Evolutionary conservation across 2,797 vertebrate genomes (phyloP).

Genomic region (Cryptoblepharus egeriae): DNA sequence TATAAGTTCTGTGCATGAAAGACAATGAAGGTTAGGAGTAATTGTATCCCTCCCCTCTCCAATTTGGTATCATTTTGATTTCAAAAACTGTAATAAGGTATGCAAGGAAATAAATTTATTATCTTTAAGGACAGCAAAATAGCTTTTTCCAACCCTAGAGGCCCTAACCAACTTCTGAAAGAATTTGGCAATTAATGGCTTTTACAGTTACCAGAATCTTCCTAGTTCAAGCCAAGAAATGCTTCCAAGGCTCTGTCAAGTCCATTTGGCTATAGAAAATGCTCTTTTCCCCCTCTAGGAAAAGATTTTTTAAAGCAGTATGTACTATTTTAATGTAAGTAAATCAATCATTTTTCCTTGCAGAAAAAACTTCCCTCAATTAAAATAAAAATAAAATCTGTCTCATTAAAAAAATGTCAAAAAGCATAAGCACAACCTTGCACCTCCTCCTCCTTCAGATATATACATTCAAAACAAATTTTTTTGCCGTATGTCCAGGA

Average conservation of each 20-base stretch:
- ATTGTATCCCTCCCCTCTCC: too few relatives aligned
- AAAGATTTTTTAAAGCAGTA: constrained; percentile 14
- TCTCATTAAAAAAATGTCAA: neutral
- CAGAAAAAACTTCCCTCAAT: neutral
- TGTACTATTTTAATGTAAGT: neutral
- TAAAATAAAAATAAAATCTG: constrained; percentile 5
- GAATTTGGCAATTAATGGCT: neutral
- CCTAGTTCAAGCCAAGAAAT: neutral
- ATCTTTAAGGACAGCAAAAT: neutral
- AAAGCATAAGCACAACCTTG: neutral
- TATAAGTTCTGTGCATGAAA: too few relatives aligned
- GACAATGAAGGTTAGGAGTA: too few relatives aligned
- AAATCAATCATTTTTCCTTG: constrained; percentile 4
- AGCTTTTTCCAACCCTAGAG: neutral
- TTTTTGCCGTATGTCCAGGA: neutral
- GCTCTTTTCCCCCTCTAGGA: neutral
- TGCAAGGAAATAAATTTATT: neutral
- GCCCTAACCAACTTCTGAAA: constrained; percentile 16
- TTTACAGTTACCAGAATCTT: constrained; percentile 22
- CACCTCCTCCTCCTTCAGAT: rapidly evolving
- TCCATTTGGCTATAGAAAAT: neutral
- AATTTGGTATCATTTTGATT: neutral
- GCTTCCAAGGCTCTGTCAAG: constrained; percentile 6
- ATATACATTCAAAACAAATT: neutral
- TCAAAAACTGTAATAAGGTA: neutral